A percentile compares a stretch with the other conserved stretches of the same genome.
phyloP scores from a whole-genome alignment of 2,113 vertebrate genomes.

The Lampris incognitus region DNA sequence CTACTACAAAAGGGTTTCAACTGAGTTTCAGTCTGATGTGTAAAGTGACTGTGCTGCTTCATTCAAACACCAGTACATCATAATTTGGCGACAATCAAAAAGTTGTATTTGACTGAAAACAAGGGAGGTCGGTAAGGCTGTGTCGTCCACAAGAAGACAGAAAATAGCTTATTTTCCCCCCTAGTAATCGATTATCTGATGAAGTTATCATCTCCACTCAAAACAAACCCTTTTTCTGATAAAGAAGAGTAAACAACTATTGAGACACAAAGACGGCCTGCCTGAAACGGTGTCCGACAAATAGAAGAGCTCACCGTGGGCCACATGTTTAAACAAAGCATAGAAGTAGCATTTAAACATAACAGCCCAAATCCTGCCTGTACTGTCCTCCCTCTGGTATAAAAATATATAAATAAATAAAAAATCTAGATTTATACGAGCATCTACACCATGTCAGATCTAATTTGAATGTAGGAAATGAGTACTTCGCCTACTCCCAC shows the following conservation, averaged over 20 bases:
- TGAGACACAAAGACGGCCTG: background rate
- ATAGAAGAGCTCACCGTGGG: background rate
- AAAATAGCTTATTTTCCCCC: background rate
- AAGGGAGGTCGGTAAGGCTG: conserved; percentile 1
- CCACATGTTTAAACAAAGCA: background rate
- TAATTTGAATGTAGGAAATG: conserved; percentile 41
- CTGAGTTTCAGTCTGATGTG: background rate
- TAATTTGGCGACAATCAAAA: background rate
- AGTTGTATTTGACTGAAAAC: background rate
- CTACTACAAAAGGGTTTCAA: background rate
- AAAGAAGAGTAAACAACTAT: background rate
- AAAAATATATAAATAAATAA: conserved; percentile 43
- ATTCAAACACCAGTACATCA: background rate
- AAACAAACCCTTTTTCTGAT: background rate
- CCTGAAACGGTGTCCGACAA: background rate
- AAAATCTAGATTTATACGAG: conserved; percentile 43
- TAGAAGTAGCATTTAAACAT: background rate
- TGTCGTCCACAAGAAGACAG: background rate
- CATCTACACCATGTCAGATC: conserved; percentile 62
- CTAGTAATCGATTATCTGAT: background rate
- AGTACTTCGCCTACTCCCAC: conserved; percentile 22
- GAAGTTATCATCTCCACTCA: background rate
- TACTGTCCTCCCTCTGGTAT: background rate
- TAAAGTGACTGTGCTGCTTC: background rate
- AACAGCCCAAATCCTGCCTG: background rate